These are phyloP conservation scores for Polypedilum vanderplanki DNA, from an alignment of 1,140 invertebrate species.

Conservation along the genomic window DNA sequence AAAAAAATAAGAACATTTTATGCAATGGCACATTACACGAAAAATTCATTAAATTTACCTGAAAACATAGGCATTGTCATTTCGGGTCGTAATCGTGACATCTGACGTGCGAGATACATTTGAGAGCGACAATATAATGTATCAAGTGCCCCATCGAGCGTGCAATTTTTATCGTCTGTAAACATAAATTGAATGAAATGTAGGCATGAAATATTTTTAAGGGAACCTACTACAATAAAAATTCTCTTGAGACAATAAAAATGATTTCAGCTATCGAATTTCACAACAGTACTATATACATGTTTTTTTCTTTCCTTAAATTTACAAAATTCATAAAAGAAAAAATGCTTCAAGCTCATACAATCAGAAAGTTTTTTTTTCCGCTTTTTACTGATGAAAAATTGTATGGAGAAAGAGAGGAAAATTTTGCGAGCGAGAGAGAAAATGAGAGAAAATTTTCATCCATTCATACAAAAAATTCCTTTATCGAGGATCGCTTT, in stretches of 20 bases:
- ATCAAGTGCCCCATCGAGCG: slow-evolving; percentile 74
- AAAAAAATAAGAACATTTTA: slow-evolving; percentile 22
- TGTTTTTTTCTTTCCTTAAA: too few species aligned
- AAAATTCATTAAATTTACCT: slow-evolving; percentile 53
- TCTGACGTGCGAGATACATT: slow-evolving; percentile 81
- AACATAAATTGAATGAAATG: not conserved
- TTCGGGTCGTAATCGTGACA: slow-evolving; percentile 90
- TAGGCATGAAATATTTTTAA: not conserved
- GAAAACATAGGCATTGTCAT: slow-evolving; percentile 99
- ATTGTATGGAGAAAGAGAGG: slow-evolving; percentile 3
- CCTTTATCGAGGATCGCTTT: not conserved
- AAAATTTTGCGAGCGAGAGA: not conserved
- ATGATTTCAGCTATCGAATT: too few species aligned
- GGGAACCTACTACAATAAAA: too few species aligned
- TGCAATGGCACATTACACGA: not conserved
- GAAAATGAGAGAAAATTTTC: not conserved
- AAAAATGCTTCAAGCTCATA: too few species aligned
- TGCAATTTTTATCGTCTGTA: slow-evolving; percentile 55
- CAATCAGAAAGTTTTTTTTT: too few species aligned
- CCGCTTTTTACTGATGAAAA: not conserved
- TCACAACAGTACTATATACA: too few species aligned
- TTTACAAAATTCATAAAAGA: too few species aligned
- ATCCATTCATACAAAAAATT: not conserved
- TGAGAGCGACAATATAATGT: slow-evolving; percentile 87
- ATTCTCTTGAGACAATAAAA: too few species aligned